Conservation (phyloP, 53 echinoderm and acorn worm genomes). For the Glandiceps talaboti region DNA sequence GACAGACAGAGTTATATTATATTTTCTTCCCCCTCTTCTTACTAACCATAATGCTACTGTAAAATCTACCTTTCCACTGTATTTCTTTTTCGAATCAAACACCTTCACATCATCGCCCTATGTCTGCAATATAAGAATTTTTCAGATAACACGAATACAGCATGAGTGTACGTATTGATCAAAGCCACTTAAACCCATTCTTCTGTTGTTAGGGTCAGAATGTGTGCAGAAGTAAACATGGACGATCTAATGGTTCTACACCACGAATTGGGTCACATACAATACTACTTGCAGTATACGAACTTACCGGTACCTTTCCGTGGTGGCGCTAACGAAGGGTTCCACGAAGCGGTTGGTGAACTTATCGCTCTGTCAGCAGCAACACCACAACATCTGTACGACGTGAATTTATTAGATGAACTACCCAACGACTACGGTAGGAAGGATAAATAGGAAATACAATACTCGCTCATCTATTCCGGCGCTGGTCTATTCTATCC, state of each 20-base stretch:
- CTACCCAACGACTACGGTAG: slow-evolving; percentile 20
- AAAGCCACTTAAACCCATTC: too few relatives aligned
- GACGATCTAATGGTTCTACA: slow-evolving; percentile 34
- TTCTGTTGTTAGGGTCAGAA: slow-evolving; percentile 21
- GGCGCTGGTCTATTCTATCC: too few relatives aligned
- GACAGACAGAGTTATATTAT: too few relatives aligned
- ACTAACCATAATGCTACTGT: too few relatives aligned
- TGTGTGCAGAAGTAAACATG: slow-evolving; percentile 31
- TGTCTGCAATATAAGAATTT: too few relatives aligned
- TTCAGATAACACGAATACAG: neutral
- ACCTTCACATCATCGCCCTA: neutral
- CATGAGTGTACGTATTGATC: neutral
- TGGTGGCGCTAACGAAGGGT: slow-evolving; percentile 23
- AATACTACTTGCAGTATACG: slow-evolving; percentile 41
- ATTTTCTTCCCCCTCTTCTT: too few relatives aligned
- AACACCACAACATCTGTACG: slow-evolving; percentile 22
- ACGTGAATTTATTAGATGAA: slow-evolving; percentile 33
- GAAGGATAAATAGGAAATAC: too few relatives aligned
- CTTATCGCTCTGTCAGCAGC: slow-evolving; percentile 30
- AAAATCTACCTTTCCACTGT: too few relatives aligned
- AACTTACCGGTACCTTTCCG: slow-evolving; percentile 27
- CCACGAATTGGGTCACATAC: slow-evolving; percentile 47
- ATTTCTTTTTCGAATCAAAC: too few relatives aligned
- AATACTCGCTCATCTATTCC: too few relatives aligned
- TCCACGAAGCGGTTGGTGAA: slow-evolving; percentile 45